Percentiles rank a stretch among this genome's conserved stretches.
Conservation (phyloP, 2,113 vertebrate genomes). For the Crypturellus undulatus region DNA sequence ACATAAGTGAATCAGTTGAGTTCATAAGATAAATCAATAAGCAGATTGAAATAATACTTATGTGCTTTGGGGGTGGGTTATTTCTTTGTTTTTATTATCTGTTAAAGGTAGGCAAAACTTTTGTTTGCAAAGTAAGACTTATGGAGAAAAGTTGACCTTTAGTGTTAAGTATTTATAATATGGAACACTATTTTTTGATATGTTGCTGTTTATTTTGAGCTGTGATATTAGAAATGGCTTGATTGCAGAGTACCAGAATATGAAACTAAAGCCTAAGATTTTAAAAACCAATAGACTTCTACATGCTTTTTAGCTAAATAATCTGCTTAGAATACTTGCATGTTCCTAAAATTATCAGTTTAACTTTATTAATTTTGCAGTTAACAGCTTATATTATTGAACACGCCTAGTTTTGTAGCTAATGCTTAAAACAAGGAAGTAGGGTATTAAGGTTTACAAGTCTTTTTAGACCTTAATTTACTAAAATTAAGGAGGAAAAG, state of each 20-base stretch:
- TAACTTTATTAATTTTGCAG: background rate
- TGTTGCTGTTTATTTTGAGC: background rate
- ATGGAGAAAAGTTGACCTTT: background rate
- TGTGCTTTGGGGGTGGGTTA: background rate
- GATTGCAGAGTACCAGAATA: background rate
- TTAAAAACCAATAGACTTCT: background rate
- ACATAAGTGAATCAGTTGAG: too few species aligned
- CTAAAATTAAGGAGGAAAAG: background rate
- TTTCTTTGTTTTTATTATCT: fast-evolving
- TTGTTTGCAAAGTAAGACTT: background rate
- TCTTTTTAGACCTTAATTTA: background rate
- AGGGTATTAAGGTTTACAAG: background rate
- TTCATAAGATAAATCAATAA: too few species aligned
- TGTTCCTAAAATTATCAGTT: background rate
- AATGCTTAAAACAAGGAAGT: background rate
- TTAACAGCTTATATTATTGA: background rate
- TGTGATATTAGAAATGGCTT: background rate
- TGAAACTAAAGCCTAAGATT: background rate
- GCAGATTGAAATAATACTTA: too few species aligned
- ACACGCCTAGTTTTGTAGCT: background rate
- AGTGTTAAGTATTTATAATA: background rate
- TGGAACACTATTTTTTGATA: background rate
- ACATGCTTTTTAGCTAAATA: background rate
- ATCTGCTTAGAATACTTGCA: background rate
- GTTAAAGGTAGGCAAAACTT: background rate